These are phyloP conservation scores for Serinus canaria DNA, from an alignment of 2,113 vertebrate species.

Conservation along the genomic window DNA sequence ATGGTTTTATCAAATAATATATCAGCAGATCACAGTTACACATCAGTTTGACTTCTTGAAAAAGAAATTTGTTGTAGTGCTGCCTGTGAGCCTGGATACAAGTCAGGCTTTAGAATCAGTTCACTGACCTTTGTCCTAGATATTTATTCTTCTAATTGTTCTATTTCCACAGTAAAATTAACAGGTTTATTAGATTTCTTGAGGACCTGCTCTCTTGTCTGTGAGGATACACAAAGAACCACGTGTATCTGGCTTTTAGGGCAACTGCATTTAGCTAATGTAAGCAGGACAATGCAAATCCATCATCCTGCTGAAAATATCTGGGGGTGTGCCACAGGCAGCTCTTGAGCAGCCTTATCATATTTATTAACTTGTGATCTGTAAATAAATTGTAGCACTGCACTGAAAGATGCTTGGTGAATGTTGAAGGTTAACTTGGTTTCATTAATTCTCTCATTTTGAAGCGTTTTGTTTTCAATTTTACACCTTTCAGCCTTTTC, in stretches of 20 bases:
- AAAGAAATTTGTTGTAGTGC: neutral
- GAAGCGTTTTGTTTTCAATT: neutral
- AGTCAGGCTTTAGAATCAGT: neutral
- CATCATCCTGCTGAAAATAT: neutral
- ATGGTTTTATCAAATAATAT: neutral
- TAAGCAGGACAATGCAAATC: neutral
- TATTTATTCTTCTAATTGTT: neutral
- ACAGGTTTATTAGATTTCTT: neutral
- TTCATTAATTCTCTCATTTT: neutral
- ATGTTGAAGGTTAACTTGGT: neutral
- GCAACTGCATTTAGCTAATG: neutral
- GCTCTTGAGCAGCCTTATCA: neutral
- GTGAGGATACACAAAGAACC: neutral
- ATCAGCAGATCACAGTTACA: neutral
- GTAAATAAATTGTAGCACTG: neutral
- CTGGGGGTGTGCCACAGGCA: neutral
- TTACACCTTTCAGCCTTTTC: slow-evolving; percentile 57
- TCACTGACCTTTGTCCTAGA: neutral
- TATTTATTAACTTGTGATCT: neutral
- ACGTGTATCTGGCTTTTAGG: neutral
- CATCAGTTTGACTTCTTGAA: neutral
- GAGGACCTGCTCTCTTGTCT: neutral
- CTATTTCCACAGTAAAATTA: neutral
- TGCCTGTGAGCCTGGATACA: neutral
- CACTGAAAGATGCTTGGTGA: neutral